phyloP scores from a whole-genome alignment of 2,113 vertebrate genomes.

The Brachyistius frenatus region DNA sequence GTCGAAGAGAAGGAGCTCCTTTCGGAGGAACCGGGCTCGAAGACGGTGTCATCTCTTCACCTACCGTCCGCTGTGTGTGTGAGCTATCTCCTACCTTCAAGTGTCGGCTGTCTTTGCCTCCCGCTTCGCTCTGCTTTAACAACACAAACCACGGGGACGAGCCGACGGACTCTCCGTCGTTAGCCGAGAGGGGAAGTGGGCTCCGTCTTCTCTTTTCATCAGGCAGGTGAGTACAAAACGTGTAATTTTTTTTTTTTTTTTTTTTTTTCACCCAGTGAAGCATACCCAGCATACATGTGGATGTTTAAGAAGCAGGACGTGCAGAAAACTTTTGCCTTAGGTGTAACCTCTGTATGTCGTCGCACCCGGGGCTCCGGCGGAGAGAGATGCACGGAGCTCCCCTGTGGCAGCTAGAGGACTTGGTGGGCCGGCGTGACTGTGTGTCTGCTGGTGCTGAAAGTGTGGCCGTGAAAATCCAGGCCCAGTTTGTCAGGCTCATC shows the following conservation, averaged over 20 bases:
- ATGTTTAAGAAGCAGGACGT: not conserved
- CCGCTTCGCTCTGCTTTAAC: slow-evolving; percentile 8
- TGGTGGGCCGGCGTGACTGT: slow-evolving; percentile 5
- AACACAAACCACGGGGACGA: slow-evolving; percentile 55
- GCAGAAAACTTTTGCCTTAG: not conserved
- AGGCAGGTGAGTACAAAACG: slow-evolving; percentile 69
- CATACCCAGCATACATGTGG: not conserved
- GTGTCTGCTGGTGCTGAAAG: slow-evolving; percentile 37
- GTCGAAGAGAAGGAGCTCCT: not conserved
- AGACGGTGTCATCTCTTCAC: not conserved
- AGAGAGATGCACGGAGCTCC: slow-evolving; percentile 11
- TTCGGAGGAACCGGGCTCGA: not conserved
- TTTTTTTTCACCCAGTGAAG: not conserved
- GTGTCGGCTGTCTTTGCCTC: not conserved
- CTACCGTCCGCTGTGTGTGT: no score
- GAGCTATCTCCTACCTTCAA: not conserved
- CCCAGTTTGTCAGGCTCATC: slow-evolving; percentile 8
- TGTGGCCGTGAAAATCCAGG: slow-evolving; percentile 43
- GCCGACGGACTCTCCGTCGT: slow-evolving; percentile 23
- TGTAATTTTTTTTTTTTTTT: not conserved
- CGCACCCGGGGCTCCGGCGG: not conserved
- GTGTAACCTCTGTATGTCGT: not conserved
- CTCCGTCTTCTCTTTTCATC: slow-evolving; percentile 58
- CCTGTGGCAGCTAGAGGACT: not conserved
- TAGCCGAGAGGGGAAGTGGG: slow-evolving; percentile 66